phyloP scores from a whole-genome alignment of 2,113 vertebrate genomes.

The Odobenus rosmarus region DNA sequence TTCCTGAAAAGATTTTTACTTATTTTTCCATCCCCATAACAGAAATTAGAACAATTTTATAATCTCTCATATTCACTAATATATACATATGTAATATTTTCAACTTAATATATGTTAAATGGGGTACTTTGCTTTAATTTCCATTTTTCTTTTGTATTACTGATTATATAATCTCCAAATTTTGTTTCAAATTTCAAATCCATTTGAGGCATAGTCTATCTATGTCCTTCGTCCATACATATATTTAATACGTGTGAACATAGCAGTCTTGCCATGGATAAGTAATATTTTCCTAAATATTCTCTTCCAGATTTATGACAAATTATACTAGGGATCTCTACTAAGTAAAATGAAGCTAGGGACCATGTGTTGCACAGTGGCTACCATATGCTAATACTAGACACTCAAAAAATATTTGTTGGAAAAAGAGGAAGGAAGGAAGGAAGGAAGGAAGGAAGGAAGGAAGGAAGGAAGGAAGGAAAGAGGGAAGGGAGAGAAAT shows the following conservation, averaged over 20 bases:
- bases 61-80: not conserved
- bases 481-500: not conserved
- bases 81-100: not conserved
- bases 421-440: not conserved
- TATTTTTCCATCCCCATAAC: not conserved
- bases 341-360: not conserved
- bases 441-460: not conserved
- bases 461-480: not conserved
- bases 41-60: not conserved
- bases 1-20: not conserved
- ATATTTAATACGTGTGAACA: not conserved
- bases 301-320: not conserved
- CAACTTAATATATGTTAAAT: constrained; percentile 4
- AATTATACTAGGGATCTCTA: not conserved
- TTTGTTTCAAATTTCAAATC: not conserved
- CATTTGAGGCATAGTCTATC: not conserved
- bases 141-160: not conserved
- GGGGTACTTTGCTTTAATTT: not conserved
- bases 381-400: not conserved
- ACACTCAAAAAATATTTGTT: not conserved
- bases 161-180: not conserved
- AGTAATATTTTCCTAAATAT: not conserved
- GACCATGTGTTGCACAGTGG: not conserved
- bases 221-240: not conserved
- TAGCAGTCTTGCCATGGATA: not conserved